Conservation (phyloP, 2,113 vertebrate genomes). For the Rana temporaria region DNA sequence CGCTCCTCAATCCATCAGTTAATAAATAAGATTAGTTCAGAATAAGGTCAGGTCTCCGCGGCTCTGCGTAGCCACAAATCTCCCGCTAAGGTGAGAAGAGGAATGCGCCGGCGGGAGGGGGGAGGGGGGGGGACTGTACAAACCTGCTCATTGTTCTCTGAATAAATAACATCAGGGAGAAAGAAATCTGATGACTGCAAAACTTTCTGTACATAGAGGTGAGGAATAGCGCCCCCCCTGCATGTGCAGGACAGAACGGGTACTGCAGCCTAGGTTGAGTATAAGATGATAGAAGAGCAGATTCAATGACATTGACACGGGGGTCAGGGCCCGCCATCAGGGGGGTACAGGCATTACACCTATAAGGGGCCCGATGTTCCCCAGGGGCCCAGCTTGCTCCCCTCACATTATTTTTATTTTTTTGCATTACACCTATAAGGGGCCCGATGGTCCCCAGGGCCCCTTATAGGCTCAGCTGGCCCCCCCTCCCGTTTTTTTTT, state of each 20-base stretch:
- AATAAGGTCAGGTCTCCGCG: not conserved
- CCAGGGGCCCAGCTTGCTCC: too few species aligned
- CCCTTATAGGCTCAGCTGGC: too few species aligned
- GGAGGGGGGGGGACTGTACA: not conserved
- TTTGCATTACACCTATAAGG: too few species aligned
- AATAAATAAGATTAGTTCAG: conserved; percentile 15
- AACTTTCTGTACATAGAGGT: not conserved
- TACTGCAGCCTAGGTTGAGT: not conserved
- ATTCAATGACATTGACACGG: too few species aligned
- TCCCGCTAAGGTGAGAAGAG: conserved; percentile 12
- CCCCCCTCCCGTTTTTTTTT: too few species aligned
- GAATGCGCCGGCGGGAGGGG: not conserved
- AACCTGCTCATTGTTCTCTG: not conserved
- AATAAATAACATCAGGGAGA: too few species aligned
- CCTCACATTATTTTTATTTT: too few species aligned
- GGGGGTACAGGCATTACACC: too few species aligned
- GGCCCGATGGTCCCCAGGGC: too few species aligned
- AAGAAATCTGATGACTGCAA: too few species aligned
- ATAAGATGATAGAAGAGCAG: not conserved
- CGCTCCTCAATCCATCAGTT: conserved; percentile 22
- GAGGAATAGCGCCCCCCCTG: not conserved
- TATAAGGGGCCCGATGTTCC: too few species aligned
- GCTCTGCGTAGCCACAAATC: conserved; percentile 9
- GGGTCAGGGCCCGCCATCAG: too few species aligned
- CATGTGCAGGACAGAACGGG: not conserved